Percentiles rank a stretch among this genome's conserved stretches.
These are phyloP conservation scores for Nemotelus pantherinus DNA, from an alignment of 2,888 invertebrate genomes.

Conservation along the genomic window DNA sequence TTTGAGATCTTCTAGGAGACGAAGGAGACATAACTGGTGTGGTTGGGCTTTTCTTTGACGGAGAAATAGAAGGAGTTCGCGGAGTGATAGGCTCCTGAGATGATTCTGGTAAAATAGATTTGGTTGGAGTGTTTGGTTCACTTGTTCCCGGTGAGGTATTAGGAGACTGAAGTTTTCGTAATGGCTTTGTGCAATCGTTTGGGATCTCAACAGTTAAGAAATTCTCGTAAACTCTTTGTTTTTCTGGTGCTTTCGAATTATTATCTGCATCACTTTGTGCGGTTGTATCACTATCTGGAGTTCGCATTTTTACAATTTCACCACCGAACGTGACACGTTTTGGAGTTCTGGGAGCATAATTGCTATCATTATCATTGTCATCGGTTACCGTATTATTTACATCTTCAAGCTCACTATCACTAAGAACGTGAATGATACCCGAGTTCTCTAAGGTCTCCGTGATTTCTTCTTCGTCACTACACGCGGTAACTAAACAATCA, in stretches of 20 bases:
- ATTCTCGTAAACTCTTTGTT: conserved; percentile 49
- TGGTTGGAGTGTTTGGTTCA: neutral
- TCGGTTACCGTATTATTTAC: conserved; percentile 53
- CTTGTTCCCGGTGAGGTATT: neutral
- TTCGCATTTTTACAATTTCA: conserved; percentile 85
- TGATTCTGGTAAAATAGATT: neutral
- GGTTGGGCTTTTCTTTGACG: conserved; percentile 10
- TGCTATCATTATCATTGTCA: conserved; percentile 44
- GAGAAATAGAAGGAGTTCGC: neutral
- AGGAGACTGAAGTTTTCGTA: conserved; percentile 47
- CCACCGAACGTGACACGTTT: conserved; percentile 86
- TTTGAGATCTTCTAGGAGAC: neutral
- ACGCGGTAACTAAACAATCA: conserved; percentile 55
- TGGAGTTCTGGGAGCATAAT: conserved; percentile 68
- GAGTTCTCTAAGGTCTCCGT: conserved; percentile 52
- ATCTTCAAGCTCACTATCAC: conserved; percentile 71
- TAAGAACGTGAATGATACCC: conserved; percentile 70
- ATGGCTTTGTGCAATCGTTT: conserved; percentile 62
- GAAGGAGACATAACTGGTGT: neutral
- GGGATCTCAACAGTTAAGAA: conserved; percentile 61
- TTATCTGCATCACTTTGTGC: conserved; percentile 68
- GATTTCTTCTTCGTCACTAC: conserved; percentile 61
- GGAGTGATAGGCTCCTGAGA: conserved; percentile 8
- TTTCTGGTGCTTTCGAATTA: conserved; percentile 10
- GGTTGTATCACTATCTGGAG: conserved; percentile 83